phyloP scores from a whole-genome alignment of 2,797 vertebrate species.

The Parotocinclus haroldoi region DNA sequence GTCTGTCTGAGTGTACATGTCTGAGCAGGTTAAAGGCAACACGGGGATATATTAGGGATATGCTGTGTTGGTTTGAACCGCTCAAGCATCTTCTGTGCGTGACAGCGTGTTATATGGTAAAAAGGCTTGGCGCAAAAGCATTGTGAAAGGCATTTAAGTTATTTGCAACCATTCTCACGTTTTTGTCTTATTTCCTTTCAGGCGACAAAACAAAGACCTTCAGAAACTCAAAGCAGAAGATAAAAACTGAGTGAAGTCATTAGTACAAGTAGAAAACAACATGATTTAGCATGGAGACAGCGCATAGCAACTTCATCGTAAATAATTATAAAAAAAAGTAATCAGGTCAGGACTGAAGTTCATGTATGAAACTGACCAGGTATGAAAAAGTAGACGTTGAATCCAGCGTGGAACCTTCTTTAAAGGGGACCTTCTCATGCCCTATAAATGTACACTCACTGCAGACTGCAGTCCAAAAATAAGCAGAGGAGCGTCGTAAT shows the following conservation, averaged over 20 bases:
- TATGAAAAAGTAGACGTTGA: too few relatives aligned
- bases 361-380: too few relatives aligned
- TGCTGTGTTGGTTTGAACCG: slow-evolving; percentile 4
- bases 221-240: slow-evolving; percentile 15
- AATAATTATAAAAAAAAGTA: too few relatives aligned
- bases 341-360: neutral
- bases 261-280: neutral
- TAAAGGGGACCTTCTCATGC: neutral
- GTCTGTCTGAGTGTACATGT: slow-evolving; percentile 7
- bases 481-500: neutral
- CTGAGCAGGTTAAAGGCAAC: slow-evolving; percentile 19
- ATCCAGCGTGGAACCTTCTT: too few relatives aligned
- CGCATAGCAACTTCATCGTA: neutral
- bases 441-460: neutral
- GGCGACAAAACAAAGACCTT: slow-evolving; percentile 24
- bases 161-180: slow-evolving; percentile 13
- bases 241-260: slow-evolving; percentile 20
- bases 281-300: neutral
- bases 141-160: slow-evolving; percentile 22
- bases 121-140: neutral
- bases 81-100: slow-evolving; percentile 30
- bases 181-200: slow-evolving; percentile 30
- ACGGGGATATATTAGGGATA: neutral
- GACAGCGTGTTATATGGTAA: slow-evolving; percentile 6
- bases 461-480: slow-evolving; percentile 1